Evolutionary conservation across 2,888 invertebrate species (phyloP).

Genomic region (Lagria hirta): DNA sequence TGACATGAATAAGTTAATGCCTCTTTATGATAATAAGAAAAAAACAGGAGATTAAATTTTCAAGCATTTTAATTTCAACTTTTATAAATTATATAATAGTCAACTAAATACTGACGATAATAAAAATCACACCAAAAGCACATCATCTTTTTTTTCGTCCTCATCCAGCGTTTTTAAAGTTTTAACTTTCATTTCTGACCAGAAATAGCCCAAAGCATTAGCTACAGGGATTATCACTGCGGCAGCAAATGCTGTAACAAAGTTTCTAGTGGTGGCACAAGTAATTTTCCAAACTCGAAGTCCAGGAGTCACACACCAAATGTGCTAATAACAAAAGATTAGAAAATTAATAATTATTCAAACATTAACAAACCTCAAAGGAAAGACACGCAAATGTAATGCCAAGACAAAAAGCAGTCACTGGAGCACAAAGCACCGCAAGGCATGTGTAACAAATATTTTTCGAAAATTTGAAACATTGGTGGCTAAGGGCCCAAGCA

Average conservation of each 20-base stretch:
- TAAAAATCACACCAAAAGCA: constrained; percentile 32
- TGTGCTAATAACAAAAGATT: constrained; percentile 63
- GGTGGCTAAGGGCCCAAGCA: constrained; percentile 67
- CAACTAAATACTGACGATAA: background rate
- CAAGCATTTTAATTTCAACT: too few relatives aligned
- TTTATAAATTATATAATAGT: background rate
- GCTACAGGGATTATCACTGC: constrained; percentile 65
- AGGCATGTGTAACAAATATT: constrained; percentile 71
- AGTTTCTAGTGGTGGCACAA: constrained; percentile 62
- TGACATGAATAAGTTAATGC: constrained; percentile 13
- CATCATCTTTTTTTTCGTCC: constrained; percentile 49
- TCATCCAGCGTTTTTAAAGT: constrained; percentile 56
- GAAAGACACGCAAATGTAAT: constrained; percentile 70
- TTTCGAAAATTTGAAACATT: constrained; percentile 66
- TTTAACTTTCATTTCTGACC: constrained; percentile 62
- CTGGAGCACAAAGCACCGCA: constrained; percentile 67
- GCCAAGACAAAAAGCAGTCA: constrained; percentile 66
- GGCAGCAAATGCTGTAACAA: constrained; percentile 60
- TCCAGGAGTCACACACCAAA: constrained; percentile 72
- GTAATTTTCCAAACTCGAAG: constrained; percentile 68
- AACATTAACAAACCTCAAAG: constrained; percentile 60
- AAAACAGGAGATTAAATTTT: too few relatives aligned
- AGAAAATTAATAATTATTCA: constrained; percentile 1
- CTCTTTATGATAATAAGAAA: constrained; percentile 2
- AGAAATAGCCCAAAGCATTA: constrained; percentile 64